Base-by-base conservation (phyloP, 1,140 invertebrate species). In the Leptinotarsa texana region DNA sequence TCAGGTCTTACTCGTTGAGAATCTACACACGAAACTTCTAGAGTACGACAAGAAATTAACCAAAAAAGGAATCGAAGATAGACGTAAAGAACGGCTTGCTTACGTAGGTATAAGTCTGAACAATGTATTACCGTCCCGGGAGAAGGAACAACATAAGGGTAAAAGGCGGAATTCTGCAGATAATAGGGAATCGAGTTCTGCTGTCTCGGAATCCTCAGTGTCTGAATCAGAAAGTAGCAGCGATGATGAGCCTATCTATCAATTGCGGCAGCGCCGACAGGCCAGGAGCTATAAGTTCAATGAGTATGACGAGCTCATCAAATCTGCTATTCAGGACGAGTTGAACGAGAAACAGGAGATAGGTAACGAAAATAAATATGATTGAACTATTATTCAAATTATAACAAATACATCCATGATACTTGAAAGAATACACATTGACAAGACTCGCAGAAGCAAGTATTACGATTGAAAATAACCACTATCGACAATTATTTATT, bases 281-380 rank as follows among this genome's bases (percentile, higher is more conserved):
- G 92, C 93, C 22, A 91, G 95, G 63, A 96, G 92, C 79, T 96
- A 97, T 80, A 87, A 88, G 78, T 94, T 96, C 78, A 95, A 96
- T 82, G 96, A 98, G 83, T 98, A 95, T 85, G 96, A 98, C 85
- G 93, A 97, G 18, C 90, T 98, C 79, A 98, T 98, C 65, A 94
- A 96, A 82, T 95, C 93, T 66, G 96, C 96, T 15, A 94, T 98
- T 72, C 91, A 95, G 86, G 92, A 79, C 51, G 78, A 79, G 48
- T 47, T 69, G n/a, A 70, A 76, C 13, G 69, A 77, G 33, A 72
- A 69, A 33, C 71, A 74, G 17, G 71, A 75, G 0, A 27, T n/a
- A 65, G 15, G 63, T 57, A 57, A 42, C 1, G 3, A 27, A 27
- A 27, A 27, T 27, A 27, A 27, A 4, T 42, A 42, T 42, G 8